Evolutionary conservation across 37 sponge, comb jelly and placozoan genomes (phyloP), one percentile per base, ranked within the genome.

Genomic region (Haliclona indistincta): DNA sequence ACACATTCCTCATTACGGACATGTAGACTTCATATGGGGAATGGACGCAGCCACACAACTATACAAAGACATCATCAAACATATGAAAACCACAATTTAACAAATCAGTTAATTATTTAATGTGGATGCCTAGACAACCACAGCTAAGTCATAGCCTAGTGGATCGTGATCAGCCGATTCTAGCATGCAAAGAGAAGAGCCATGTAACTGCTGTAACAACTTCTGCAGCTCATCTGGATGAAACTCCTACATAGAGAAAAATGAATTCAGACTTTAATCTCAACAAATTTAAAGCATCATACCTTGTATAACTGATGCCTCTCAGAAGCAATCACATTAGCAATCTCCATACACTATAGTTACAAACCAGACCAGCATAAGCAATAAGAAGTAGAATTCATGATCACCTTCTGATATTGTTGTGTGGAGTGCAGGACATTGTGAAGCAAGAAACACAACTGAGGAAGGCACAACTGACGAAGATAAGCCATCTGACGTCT

Each of bases 171-270:
- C 51, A 47, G 10, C 13, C 51, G 51, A 47, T 10, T 73, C 74
- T 56, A 81, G 34, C 30, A 78, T 36, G 4, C 58, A 36, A 30
- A 70, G 35, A 39, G 82, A 75, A 26, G 92, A 82, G 20, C 68
- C 73, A 17, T 73, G 67, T 29, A 91, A 40, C 66, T 88, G 71
- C 15, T 67, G 72, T 47, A 99, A 70, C 25, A 99, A 78, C 15
- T 89, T 68, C 51, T 93, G 84, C 33, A 99, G 72, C 68, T 99
- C 97, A 51, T 91, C 70, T 30, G 85, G 89, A 23, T 78, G 85
- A 69, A 99, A 96, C 23, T 73, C 75, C 90, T 89, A 43, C n/a
- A 49, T 30, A 32, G 51, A 39, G 15, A 42, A 10, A 76, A 2
- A 10, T 1, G 1, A 38, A 65, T 22, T 0, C 25, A 19, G 3